These are phyloP conservation scores for Acipenser oxyrinchus DNA, from an alignment of 2,797 vertebrate genomes.

Conservation along the genomic window DNA sequence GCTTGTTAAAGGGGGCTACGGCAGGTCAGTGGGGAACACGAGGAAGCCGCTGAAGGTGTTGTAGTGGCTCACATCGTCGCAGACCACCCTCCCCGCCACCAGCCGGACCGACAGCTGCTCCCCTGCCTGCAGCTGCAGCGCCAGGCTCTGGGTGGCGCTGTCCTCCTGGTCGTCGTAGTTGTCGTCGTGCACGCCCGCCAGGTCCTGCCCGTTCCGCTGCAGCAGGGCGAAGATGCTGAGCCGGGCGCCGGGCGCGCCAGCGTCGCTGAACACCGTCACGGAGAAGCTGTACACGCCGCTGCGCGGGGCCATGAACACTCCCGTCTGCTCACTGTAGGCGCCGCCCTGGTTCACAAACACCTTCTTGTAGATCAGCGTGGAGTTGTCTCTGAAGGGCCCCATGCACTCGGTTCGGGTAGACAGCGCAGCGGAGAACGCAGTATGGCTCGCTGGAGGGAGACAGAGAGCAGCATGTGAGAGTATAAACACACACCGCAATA, in stretches of 20 bases:
- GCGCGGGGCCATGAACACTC: constrained; percentile 40
- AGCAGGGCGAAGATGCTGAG: constrained; percentile 38
- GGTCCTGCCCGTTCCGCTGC: constrained; percentile 29
- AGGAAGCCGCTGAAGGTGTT: constrained; percentile 61
- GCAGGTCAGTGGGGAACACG: constrained; percentile 38
- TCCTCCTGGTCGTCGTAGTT: constrained; percentile 46
- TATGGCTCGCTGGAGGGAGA: constrained; percentile 33
- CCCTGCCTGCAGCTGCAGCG: constrained; percentile 33
- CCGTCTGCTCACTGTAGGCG: constrained; percentile 31
- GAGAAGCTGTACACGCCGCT: constrained; percentile 54
- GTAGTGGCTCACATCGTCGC: constrained; percentile 42
- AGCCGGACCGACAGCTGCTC: constrained; percentile 40
- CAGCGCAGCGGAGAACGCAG: constrained; percentile 56
- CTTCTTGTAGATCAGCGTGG: constrained; percentile 28
- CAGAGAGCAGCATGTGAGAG: constrained; percentile 2
- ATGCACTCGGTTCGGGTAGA: neutral
- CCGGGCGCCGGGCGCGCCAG: constrained; percentile 16
- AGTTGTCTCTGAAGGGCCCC: constrained; percentile 17
- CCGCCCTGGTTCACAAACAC: constrained; percentile 47
- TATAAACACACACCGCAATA: neutral
- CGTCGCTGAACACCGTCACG: constrained; percentile 44
- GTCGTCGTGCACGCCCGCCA: constrained; percentile 23
- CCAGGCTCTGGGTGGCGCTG: constrained; percentile 34
- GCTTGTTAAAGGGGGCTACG: too few relatives aligned
- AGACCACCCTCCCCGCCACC: constrained; percentile 35